phyloP scores from a whole-genome alignment of 2,888 invertebrate species.

The Polydrusus pterygomalis region DNA sequence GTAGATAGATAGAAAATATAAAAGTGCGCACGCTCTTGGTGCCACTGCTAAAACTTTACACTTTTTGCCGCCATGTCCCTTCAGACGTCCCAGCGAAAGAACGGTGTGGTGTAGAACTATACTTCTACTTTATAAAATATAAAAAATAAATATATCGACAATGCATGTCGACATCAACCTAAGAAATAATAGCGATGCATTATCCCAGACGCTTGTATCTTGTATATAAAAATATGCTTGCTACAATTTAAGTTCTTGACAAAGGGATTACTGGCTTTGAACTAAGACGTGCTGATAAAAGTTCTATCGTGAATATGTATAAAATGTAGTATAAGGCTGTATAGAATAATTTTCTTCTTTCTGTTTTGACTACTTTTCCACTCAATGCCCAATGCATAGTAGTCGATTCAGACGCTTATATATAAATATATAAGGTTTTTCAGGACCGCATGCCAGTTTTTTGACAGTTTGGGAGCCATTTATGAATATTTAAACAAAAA shows the following conservation, averaged over 20 bases:
- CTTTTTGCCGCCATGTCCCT: too few relatives aligned
- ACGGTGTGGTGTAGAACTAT: too few relatives aligned
- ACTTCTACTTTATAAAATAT: too few relatives aligned
- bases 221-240: neutral
- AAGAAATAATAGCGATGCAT: too few relatives aligned
- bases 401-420: neutral
- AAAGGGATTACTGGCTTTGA: neutral
- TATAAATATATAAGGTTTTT: slow-evolving; percentile 12
- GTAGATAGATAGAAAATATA: too few relatives aligned
- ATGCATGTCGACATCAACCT: too few relatives aligned
- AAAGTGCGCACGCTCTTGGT: too few relatives aligned
- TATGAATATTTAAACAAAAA: neutral
- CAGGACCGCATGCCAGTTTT: neutral
- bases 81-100: too few relatives aligned
- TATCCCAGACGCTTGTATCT: neutral
- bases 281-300: neutral
- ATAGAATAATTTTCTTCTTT: neutral
- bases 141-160: too few relatives aligned
- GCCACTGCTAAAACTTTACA: too few relatives aligned
- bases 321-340: neutral
- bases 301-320: neutral
- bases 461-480: slow-evolving; percentile 10
- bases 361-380: slow-evolving; percentile 1
- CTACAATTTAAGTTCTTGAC: neutral
- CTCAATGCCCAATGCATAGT: too few relatives aligned